Percentiles rank a stretch among this genome's conserved stretches.
Evolutionary conservation across 2,113 vertebrate species (phyloP).

Genomic region (Jacana jacana): DNA sequence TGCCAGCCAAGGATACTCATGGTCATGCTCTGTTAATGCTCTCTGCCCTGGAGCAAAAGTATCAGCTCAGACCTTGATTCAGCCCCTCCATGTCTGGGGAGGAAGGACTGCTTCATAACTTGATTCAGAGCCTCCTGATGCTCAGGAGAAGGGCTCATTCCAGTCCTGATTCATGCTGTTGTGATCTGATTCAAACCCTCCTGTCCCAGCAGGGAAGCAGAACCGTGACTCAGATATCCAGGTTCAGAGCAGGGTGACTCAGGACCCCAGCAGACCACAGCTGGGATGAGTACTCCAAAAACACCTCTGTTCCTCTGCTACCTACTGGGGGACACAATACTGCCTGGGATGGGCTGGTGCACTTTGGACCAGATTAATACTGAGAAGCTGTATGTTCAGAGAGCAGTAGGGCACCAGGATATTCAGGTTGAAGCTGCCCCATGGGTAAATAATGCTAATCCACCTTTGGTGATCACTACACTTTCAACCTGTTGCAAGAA

Average conservation of each 20-base stretch:
- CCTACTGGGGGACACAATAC: background rate
- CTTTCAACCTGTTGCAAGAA: background rate
- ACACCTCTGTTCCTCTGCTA: background rate
- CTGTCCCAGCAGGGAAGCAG: background rate
- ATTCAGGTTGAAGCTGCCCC: background rate
- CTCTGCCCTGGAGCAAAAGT: background rate
- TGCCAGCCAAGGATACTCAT: background rate
- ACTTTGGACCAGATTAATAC: background rate
- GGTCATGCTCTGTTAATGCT: background rate
- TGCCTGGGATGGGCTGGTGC: background rate
- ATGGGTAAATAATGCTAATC: background rate
- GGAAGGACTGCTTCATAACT: background rate
- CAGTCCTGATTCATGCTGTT: background rate
- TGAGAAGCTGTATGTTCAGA: background rate
- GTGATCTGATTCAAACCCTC: conserved; percentile 26
- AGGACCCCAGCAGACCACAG: background rate
- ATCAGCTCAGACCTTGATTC: conserved; percentile 13
- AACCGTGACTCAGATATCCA: background rate
- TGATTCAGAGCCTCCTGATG: conserved; percentile 55
- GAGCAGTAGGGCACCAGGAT: background rate
- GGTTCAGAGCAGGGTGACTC: background rate
- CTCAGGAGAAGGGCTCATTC: background rate
- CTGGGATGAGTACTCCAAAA: background rate
- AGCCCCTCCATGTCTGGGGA: background rate
- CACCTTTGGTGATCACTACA: background rate